Conservation (phyloP, 2,797 vertebrate species). For the Xyrichtys novacula region DNA sequence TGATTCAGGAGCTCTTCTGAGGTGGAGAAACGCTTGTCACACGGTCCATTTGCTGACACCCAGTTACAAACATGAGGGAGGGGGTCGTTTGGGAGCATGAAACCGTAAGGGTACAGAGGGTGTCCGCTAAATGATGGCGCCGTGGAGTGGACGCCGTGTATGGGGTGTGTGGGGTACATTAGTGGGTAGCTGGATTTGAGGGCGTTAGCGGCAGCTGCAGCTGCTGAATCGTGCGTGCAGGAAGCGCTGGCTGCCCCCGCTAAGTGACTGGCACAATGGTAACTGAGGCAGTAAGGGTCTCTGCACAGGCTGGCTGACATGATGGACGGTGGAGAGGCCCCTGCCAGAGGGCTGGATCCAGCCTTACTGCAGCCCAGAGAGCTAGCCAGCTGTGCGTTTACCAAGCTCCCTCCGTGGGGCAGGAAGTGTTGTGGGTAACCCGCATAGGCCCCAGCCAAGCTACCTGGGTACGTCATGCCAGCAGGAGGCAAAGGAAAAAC, state of each 20-base stretch:
- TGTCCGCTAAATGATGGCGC: slow-evolving; percentile 94
- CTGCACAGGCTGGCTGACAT: slow-evolving; percentile 98
- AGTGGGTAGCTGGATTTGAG: slow-evolving; percentile 96
- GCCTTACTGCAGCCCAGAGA: slow-evolving; percentile 95
- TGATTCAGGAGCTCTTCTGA: slow-evolving; percentile 98
- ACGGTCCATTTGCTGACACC: slow-evolving; percentile 98
- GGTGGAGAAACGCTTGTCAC: slow-evolving; percentile 97
- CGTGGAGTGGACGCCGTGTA: slow-evolving; percentile 92
- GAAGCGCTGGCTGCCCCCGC: slow-evolving; percentile 91
- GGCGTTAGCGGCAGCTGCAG: slow-evolving; percentile 84
- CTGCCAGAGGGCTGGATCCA: slow-evolving; percentile 94
- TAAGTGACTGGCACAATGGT: slow-evolving; percentile 98
- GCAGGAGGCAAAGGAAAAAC: slow-evolving; percentile 97
- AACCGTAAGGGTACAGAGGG: slow-evolving; percentile 96
- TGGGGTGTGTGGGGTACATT: slow-evolving; percentile 95
- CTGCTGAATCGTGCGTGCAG: slow-evolving; percentile 91
- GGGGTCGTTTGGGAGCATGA: slow-evolving; percentile 98
- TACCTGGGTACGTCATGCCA: slow-evolving; percentile 95
- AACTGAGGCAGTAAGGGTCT: slow-evolving; percentile 99
- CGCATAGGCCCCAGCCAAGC: slow-evolving; percentile 94
- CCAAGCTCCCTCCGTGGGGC: slow-evolving; percentile 95
- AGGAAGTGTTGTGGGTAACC: slow-evolving; percentile 97
- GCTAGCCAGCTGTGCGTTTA: slow-evolving; percentile 94
- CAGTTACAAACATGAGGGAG: slow-evolving; percentile 98
- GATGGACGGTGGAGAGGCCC: slow-evolving; percentile 96